Evolutionary conservation across 2,888 invertebrate genomes (phyloP).

Genomic region (Stenichneumon culpator): DNA sequence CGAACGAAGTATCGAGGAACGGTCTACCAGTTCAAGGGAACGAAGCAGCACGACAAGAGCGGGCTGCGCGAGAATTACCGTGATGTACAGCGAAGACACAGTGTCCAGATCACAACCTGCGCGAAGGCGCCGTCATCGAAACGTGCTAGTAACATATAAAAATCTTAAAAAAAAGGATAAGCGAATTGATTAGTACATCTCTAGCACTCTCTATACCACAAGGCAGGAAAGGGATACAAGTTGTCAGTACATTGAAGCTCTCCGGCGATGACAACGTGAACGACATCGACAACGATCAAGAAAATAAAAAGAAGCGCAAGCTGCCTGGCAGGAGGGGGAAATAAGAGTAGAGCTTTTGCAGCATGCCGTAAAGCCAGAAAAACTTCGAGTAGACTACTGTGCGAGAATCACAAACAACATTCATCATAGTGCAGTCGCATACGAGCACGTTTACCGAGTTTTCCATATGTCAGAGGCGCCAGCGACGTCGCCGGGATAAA

Average conservation of each 20-base stretch:
- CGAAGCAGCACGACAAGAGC: too few species aligned
- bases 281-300: conserved; percentile 60
- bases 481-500: not conserved
- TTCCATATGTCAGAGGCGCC: conserved; percentile 47
- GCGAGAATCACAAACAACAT: conserved; percentile 48
- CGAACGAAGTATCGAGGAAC: too few species aligned
- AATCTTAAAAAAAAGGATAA: too few species aligned
- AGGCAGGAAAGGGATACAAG: not conserved
- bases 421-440: conserved; percentile 37
- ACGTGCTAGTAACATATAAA: too few species aligned
- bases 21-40: too few species aligned
- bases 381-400: conserved; percentile 60
- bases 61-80: too few species aligned
- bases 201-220: too few species aligned
- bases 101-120: too few species aligned
- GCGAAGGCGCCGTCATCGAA: too few species aligned
- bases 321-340: conserved; percentile 1
- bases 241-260: conserved; percentile 33
- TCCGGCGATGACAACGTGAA: conserved; percentile 5
- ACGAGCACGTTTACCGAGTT: conserved; percentile 46
- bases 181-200: too few species aligned
- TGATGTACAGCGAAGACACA: too few species aligned
- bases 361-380: conserved; percentile 22
- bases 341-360: not conserved
- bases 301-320: conserved; percentile 26